phyloP scores from a whole-genome alignment of 23 tunicate genomes.

The Pegea sp. region DNA sequence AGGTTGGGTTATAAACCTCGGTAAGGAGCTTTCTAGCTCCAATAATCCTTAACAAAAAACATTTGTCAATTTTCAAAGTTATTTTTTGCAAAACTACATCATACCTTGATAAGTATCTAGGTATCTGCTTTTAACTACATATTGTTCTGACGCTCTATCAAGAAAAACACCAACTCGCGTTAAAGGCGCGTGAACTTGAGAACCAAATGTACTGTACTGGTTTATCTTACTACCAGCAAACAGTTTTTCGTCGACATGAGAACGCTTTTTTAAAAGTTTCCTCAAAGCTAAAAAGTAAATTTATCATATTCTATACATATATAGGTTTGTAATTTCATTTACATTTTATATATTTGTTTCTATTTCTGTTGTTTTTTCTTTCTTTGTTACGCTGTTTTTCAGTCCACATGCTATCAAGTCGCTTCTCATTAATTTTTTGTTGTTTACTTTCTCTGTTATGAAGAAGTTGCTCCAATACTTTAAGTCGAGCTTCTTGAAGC shows the following conservation, averaged over 20 bases:
- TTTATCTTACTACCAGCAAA: slow-evolving; percentile 37
- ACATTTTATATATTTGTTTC: slow-evolving; percentile 85
- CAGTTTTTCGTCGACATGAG: slow-evolving; percentile 49
- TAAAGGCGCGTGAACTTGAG: slow-evolving; percentile 75
- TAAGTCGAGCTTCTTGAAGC: slow-evolving; percentile 67
- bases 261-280: slow-evolving; percentile 20
- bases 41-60: slow-evolving; percentile 56
- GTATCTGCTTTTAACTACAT: slow-evolving; percentile 70
- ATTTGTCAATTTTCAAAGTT: no score
- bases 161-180: slow-evolving; percentile 75
- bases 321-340: neutral
- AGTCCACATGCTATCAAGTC: slow-evolving; percentile 72
- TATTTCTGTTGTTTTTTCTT: slow-evolving; percentile 47
- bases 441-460: slow-evolving; percentile 68
- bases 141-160: slow-evolving; percentile 86
- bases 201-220: slow-evolving; percentile 51
- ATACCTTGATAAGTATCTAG: slow-evolving; percentile 84
- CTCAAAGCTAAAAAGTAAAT: slow-evolving; percentile 33
- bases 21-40: slow-evolving; percentile 69
- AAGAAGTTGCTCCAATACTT: slow-evolving; percentile 46
- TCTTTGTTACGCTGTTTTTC: slow-evolving; percentile 67
- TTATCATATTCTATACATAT: neutral
- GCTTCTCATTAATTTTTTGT: slow-evolving; percentile 74
- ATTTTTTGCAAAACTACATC: no score
- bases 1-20: slow-evolving; percentile 61